phyloP scores from a whole-genome alignment of 2,888 invertebrate genomes.

The Aquatica leii region DNA sequence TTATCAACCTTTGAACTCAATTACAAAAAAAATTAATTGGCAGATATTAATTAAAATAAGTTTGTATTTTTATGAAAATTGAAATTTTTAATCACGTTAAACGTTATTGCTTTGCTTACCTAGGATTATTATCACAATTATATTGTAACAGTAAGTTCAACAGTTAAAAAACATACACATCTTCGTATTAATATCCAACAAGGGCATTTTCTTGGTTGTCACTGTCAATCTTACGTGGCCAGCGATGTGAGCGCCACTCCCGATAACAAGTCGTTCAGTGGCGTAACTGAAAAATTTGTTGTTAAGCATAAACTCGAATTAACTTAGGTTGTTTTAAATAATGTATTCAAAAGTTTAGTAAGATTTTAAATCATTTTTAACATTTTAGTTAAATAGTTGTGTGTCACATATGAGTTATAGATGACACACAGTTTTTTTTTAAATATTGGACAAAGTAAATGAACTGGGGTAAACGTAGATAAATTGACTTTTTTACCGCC shows the following conservation, averaged over 20 bases:
- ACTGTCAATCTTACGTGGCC: constrained; percentile 59
- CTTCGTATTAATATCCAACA: constrained; percentile 35
- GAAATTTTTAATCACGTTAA: neutral
- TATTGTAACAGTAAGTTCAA: constrained; percentile 19
- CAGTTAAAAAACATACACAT: constrained; percentile 27
- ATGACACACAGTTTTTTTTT: too few relatives aligned
- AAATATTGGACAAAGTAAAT: too few relatives aligned
- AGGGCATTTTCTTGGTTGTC: constrained; percentile 51
- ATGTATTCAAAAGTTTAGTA: too few relatives aligned
- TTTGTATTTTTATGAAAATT: neutral
- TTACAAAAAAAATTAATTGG: constrained; percentile 22
- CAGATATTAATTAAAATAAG: constrained; percentile 8
- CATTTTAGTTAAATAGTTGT: too few relatives aligned
- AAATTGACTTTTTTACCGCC: too few relatives aligned
- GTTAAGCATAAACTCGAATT: too few relatives aligned
- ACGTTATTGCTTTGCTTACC: constrained; percentile 2
- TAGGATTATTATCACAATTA: constrained; percentile 18
- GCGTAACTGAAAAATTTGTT: constrained; percentile 8
- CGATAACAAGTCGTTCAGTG: constrained; percentile 10
- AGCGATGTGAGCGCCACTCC: constrained; percentile 43
- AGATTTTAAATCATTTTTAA: too few relatives aligned
- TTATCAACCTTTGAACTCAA: constrained; percentile 45
- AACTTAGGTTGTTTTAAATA: too few relatives aligned
- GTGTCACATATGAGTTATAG: too few relatives aligned
- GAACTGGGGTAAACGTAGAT: too few relatives aligned